phyloP scores from a whole-genome alignment of 2,113 vertebrate species.

The Oncorhynchus keta region DNA sequence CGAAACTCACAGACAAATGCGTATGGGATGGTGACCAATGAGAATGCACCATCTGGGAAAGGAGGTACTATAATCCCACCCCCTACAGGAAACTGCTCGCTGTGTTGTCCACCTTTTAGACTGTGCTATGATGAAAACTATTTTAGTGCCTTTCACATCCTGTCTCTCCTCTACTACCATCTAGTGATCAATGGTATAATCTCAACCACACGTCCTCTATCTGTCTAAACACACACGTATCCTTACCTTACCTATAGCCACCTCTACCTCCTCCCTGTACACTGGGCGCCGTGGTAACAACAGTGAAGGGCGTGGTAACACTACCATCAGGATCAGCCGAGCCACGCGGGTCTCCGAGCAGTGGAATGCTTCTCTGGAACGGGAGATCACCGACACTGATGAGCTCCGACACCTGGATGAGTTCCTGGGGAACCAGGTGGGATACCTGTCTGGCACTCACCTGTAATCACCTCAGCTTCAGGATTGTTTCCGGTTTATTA shows the following conservation, averaged over 20 bases:
- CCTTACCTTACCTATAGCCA: constrained; percentile 38
- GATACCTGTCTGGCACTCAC: not conserved
- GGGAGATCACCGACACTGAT: constrained; percentile 82
- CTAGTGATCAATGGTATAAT: constrained; percentile 23
- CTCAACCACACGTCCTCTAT: not conserved
- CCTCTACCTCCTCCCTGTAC: constrained; percentile 31
- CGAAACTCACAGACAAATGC: constrained; percentile 34
- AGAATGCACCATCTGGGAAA: constrained; percentile 37
- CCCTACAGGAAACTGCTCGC: not conserved
- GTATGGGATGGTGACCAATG: constrained; percentile 27
- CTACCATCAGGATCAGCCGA: constrained; percentile 84
- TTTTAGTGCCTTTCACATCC: not conserved
- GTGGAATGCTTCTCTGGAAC: constrained; percentile 77
- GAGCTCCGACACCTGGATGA: constrained; percentile 92
- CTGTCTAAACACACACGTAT: not conserved
- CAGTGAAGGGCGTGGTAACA: constrained; percentile 64
- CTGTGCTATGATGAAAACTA: not conserved
- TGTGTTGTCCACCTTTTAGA: too few species aligned
- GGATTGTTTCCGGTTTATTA: too few species aligned
- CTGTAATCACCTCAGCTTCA: too few species aligned
- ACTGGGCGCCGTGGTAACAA: constrained; percentile 32
- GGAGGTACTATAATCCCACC: constrained; percentile 17
- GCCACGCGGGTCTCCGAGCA: constrained; percentile 78
- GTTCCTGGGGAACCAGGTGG: constrained; percentile 91
- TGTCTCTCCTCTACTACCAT: constrained; percentile 22